Evolutionary conservation across 1,140 invertebrate species (phyloP).

Genomic region (Centruroides vittatus): DNA sequence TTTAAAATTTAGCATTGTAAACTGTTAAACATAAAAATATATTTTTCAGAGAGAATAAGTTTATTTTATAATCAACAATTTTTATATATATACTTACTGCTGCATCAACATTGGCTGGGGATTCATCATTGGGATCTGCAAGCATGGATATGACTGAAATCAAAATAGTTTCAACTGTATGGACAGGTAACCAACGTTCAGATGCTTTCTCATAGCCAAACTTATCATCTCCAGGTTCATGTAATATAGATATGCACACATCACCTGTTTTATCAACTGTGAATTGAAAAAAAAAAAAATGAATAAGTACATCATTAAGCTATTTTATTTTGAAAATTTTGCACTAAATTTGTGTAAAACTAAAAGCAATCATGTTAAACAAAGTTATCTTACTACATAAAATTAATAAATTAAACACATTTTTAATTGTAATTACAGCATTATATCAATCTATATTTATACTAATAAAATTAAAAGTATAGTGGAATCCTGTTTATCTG

Average conservation of each 20-base stretch:
- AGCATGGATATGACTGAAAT: constrained; percentile 99
- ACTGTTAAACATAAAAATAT: background rate
- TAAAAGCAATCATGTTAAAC: too few relatives aligned
- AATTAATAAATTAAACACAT: too few relatives aligned
- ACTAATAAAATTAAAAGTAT: too few relatives aligned
- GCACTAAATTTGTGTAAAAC: too few relatives aligned
- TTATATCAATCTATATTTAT: too few relatives aligned
- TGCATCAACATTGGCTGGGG: constrained; percentile 99
- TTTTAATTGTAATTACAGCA: too few relatives aligned
- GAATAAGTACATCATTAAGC: too few relatives aligned
- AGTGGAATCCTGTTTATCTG: too few relatives aligned
- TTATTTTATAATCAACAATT: background rate
- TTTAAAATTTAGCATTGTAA: background rate
- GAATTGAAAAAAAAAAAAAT: background rate
- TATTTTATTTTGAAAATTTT: too few relatives aligned
- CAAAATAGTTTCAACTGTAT: constrained; percentile 98
- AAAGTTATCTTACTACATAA: too few relatives aligned
- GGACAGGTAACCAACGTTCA: constrained; percentile 96
- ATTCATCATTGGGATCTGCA: constrained; percentile 99
- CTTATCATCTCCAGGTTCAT: constrained; percentile 98
- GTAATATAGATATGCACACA: constrained; percentile 98
- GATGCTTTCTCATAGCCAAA: constrained; percentile 99
- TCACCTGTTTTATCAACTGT: constrained; percentile 88
- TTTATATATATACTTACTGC: constrained; percentile 53
- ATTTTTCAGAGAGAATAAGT: background rate